Percentiles rank a stretch among this genome's conserved stretches.
These are phyloP conservation scores for Sycon ciliatum DNA, from an alignment of 37 sponge, comb jelly and placozoan species.

Conservation along the genomic window DNA sequence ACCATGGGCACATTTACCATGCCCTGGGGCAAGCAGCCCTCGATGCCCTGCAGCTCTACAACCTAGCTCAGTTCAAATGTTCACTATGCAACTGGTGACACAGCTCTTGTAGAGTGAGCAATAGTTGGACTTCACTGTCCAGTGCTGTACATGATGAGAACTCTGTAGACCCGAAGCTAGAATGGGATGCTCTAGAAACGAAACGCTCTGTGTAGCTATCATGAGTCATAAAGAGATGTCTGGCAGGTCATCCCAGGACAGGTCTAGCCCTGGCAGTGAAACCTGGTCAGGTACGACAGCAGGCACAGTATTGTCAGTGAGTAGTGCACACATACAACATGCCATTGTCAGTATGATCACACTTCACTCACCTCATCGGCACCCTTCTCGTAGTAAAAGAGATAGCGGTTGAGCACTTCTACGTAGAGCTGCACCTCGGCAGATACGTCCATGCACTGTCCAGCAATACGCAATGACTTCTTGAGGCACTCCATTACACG, in stretches of 20 bases:
- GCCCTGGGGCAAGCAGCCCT: neutral
- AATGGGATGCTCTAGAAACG: no score
- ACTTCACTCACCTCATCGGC: slow-evolving; percentile 57
- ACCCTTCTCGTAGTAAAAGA: slow-evolving; percentile 81
- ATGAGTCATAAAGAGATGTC: no score
- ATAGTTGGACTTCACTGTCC: no score
- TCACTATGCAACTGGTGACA: no score
- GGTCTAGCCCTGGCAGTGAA: neutral
- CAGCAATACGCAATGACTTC: slow-evolving; percentile 81
- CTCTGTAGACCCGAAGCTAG: no score
- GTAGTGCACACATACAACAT: neutral
- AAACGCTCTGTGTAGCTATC: no score
- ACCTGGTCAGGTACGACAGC: neutral
- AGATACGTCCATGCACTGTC: slow-evolving; percentile 90
- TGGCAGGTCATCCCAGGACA: neutral
- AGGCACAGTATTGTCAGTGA: neutral
- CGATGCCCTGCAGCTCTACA: neutral
- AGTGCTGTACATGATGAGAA: no score
- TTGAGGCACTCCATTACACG: slow-evolving; percentile 89
- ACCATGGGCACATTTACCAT: neutral
- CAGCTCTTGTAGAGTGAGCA: no score
- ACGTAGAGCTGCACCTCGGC: slow-evolving; percentile 85
- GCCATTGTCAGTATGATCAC: neutral
- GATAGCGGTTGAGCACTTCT: slow-evolving; percentile 84
- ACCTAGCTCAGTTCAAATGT: no score